Evolutionary conservation across 2,888 invertebrate genomes (phyloP).

Genomic region (Ommatoiulus sabulosus): DNA sequence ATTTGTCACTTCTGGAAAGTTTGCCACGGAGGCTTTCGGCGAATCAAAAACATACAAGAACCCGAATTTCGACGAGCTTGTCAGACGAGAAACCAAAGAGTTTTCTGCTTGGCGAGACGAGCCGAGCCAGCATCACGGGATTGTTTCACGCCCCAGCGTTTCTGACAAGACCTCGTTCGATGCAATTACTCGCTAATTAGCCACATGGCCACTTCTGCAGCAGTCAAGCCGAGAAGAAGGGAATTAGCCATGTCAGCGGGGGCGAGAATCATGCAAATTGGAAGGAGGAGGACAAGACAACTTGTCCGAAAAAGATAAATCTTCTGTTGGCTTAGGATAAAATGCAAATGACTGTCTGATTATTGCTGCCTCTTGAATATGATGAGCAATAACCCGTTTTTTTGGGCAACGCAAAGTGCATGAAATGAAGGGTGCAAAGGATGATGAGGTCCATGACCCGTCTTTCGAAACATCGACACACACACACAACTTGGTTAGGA

Average conservation of each 20-base stretch:
- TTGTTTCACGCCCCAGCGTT: background rate
- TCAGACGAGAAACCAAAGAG: no score
- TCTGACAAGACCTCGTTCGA: background rate
- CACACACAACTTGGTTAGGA: background rate
- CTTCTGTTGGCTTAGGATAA: background rate
- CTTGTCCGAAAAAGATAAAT: background rate
- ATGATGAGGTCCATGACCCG: slow-evolving; percentile 23
- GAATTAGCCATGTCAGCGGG: background rate
- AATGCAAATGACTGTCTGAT: background rate
- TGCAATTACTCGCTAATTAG: background rate
- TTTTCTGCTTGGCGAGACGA: no score
- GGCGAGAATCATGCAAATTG: background rate
- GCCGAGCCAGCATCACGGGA: background rate
- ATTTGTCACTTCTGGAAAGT: no score
- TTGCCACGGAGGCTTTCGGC: no score
- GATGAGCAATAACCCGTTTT: background rate
- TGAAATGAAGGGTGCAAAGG: background rate
- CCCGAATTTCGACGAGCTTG: no score
- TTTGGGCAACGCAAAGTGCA: background rate
- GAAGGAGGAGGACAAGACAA: background rate
- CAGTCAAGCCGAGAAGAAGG: background rate
- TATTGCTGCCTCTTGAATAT: background rate
- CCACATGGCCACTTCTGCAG: background rate
- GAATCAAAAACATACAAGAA: no score
- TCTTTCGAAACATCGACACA: background rate